These are phyloP conservation scores for Podarcis raffonei DNA, from an alignment of 2,113 vertebrate genomes.

Conservation along the genomic window DNA sequence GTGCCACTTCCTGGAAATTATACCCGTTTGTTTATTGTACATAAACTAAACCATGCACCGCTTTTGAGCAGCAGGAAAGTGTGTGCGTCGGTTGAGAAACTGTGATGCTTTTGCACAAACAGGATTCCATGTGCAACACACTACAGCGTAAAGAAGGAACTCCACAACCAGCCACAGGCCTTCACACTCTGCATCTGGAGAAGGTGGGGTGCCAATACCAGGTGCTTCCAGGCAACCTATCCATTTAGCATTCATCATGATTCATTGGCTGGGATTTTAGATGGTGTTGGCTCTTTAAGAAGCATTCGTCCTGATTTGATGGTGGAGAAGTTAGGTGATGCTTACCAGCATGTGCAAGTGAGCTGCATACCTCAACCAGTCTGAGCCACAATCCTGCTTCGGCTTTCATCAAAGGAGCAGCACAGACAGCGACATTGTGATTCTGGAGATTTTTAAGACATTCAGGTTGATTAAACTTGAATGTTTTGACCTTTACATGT, in stretches of 20 bases:
- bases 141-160: neutral
- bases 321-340: too few species aligned
- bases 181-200: too few species aligned
- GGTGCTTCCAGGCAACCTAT: too few species aligned
- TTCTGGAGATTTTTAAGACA: neutral
- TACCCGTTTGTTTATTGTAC: neutral
- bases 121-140: too few species aligned
- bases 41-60: neutral
- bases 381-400: neutral
- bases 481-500: neutral
- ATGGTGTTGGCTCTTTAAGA: too few species aligned
- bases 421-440: neutral
- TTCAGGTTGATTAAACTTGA: conserved; percentile 12
- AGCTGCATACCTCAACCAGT: fast-evolving
- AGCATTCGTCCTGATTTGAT: neutral
- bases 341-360: neutral
- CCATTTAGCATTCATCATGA: too few species aligned
- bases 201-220: too few species aligned
- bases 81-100: neutral
- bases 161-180: neutral
- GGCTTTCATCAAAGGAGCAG: neutral
- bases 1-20: conserved; percentile 11
- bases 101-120: neutral
- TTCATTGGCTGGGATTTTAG: too few species aligned
- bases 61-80: neutral